Evolutionary conservation across 1,140 invertebrate species (phyloP).

Genomic region (Drosophila lacteicornis): DNA sequence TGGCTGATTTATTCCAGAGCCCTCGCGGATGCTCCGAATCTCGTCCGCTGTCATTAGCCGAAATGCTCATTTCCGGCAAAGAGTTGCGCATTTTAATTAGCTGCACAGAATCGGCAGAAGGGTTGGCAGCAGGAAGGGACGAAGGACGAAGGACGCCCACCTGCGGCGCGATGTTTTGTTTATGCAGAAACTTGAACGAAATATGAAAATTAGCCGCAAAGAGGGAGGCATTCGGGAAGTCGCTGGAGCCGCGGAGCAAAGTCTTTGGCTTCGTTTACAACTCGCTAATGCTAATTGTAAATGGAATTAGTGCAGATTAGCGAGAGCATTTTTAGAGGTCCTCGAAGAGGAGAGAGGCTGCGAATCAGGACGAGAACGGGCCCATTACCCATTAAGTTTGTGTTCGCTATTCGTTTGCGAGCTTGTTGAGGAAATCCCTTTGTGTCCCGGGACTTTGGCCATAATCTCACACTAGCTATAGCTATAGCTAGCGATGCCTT

Average conservation of each 20-base stretch:
- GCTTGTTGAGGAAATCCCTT: slow-evolving; percentile 62
- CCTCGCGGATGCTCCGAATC: slow-evolving; percentile 52
- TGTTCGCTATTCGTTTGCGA: slow-evolving; percentile 58
- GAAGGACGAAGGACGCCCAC: slow-evolving; percentile 36
- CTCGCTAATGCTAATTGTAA: slow-evolving; percentile 83
- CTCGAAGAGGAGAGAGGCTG: slow-evolving; percentile 6
- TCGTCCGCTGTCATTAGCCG: slow-evolving; percentile 68
- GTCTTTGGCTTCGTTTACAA: slow-evolving; percentile 66
- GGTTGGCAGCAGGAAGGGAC: slow-evolving; percentile 9
- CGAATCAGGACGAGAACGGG: slow-evolving; percentile 1
- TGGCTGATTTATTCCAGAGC: slow-evolving; percentile 70
- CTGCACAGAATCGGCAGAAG: slow-evolving; percentile 40
- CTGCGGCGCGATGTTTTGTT: slow-evolving; percentile 72
- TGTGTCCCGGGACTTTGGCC: slow-evolving; percentile 29
- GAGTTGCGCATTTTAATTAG: slow-evolving; percentile 83
- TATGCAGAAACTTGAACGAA: slow-evolving; percentile 69
- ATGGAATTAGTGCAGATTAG: slow-evolving; percentile 81
- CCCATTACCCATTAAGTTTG: slow-evolving; percentile 53
- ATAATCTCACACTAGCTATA: slow-evolving; percentile 10
- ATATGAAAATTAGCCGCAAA: slow-evolving; percentile 73
- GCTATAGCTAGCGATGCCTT: neutral
- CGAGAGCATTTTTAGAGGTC: slow-evolving; percentile 53
- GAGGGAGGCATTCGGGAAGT: slow-evolving; percentile 24
- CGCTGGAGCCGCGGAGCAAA: slow-evolving; percentile 7
- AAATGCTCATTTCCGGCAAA: slow-evolving; percentile 82